Evolutionary conservation across 2,113 vertebrate species (phyloP).

Genomic region (Prunella fulvescens): DNA sequence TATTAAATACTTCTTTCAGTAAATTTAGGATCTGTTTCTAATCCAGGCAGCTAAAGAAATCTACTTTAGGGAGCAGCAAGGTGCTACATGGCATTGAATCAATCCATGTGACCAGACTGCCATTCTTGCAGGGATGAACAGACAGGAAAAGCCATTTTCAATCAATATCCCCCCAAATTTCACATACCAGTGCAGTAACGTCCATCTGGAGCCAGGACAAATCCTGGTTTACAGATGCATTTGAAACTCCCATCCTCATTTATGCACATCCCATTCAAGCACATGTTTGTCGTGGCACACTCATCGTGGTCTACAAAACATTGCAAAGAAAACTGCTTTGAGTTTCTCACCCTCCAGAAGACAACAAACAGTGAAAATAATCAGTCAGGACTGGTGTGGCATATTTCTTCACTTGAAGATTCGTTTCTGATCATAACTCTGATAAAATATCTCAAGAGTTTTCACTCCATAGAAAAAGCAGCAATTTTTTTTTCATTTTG

Average conservation of each 20-base stretch:
- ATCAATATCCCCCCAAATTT: neutral
- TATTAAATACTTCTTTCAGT: neutral
- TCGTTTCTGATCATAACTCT: neutral
- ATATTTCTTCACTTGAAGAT: neutral
- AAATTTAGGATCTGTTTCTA: neutral
- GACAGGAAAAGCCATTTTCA: neutral
- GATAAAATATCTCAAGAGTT: neutral
- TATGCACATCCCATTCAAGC: slow-evolving; percentile 82
- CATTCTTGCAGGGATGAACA: neutral
- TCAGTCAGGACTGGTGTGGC: neutral
- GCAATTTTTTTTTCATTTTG: neutral
- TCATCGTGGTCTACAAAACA: slow-evolving; percentile 74
- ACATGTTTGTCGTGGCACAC: slow-evolving; percentile 76
- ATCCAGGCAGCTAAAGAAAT: neutral
- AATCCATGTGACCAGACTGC: neutral
- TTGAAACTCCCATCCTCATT: slow-evolving; percentile 82
- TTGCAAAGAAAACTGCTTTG: neutral
- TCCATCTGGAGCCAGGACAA: slow-evolving; percentile 72
- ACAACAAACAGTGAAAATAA: neutral
- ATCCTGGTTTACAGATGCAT: slow-evolving; percentile 81
- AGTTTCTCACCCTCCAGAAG: neutral
- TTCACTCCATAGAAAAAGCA: neutral
- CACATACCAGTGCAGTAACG: slow-evolving; percentile 75
- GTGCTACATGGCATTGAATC: neutral
- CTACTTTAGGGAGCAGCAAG: neutral